A percentile compares a stretch with the other conserved stretches of the same genome.
These are phyloP conservation scores for Electrona antarctica DNA, from an alignment of 2,113 vertebrate genomes.

Conservation along the genomic window DNA sequence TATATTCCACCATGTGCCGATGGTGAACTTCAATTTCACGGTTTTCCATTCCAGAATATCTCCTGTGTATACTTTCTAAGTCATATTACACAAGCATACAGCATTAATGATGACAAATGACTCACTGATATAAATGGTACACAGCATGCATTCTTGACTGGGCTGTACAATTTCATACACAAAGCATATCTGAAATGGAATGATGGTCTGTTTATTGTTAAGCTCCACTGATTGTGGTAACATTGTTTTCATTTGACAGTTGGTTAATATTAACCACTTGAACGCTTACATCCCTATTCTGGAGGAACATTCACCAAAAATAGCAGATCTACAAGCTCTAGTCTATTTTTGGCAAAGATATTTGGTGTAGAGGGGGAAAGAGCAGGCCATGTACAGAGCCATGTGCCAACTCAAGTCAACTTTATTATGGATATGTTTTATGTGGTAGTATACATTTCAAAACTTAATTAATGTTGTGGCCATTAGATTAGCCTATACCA, in stretches of 20 bases:
- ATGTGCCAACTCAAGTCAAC: not conserved
- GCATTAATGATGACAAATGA: constrained; percentile 34
- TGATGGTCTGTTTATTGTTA: constrained; percentile 14
- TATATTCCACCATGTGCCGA: constrained; percentile 41
- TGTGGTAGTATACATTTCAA: not conserved
- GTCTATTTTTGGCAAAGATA: too few relatives aligned
- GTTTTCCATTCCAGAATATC: not conserved
- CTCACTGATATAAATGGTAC: constrained; percentile 20
- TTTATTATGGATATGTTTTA: not conserved
- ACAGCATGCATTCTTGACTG: constrained; percentile 10
- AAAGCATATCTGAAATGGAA: constrained; percentile 1
- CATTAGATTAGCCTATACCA: not conserved
- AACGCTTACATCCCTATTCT: too few relatives aligned
- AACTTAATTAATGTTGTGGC: not conserved
- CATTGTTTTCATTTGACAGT: constrained; percentile 31
- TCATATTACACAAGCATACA: constrained; percentile 4
- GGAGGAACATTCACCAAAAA: too few relatives aligned
- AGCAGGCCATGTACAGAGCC: too few relatives aligned
- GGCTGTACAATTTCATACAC: not conserved
- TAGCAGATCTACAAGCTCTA: too few relatives aligned
- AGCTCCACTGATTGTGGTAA: constrained; percentile 34
- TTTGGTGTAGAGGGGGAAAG: too few relatives aligned
- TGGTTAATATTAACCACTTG: not conserved
- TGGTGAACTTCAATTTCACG: not conserved
- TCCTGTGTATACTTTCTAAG: not conserved